phyloP scores from a whole-genome alignment of 2,888 invertebrate genomes.

The Elegia similella region DNA sequence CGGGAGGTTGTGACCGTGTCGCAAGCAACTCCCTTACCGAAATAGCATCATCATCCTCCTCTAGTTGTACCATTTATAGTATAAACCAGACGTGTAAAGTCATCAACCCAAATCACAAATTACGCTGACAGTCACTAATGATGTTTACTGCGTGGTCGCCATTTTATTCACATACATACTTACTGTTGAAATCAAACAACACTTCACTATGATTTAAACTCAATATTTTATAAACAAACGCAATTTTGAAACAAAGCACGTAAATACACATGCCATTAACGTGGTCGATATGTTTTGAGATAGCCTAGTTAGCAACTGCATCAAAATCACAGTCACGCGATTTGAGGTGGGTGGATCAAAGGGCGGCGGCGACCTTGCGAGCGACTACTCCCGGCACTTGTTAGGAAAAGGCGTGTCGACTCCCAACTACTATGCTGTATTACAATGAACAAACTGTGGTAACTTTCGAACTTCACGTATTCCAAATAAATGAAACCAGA shows the following conservation, averaged over 20 bases:
- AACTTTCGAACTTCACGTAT: conserved; percentile 35
- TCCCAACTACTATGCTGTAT: conserved; percentile 61
- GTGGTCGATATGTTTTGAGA: conserved; percentile 34
- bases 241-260: neutral
- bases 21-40: conserved; percentile 79
- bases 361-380: conserved; percentile 79
- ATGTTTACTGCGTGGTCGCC: conserved; percentile 14
- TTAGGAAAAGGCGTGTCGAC: conserved; percentile 81
- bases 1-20: conserved; percentile 83
- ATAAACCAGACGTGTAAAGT: conserved; percentile 21
- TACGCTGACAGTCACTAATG: neutral
- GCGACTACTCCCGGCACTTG: conserved; percentile 79
- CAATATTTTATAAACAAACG: neutral
- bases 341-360: conserved; percentile 81
- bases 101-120: neutral
- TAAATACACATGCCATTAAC: conserved; percentile 32
- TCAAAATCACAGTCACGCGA: conserved; percentile 73
- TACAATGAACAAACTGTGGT: conserved; percentile 40
- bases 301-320: conserved; percentile 53
- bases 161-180: conserved; percentile 14
- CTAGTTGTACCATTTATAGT: conserved; percentile 36
- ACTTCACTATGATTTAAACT: neutral
- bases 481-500: neutral
- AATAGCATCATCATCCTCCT: conserved; percentile 66
- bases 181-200: too few relatives aligned